A percentile compares a stretch with the other conserved stretches of the same genome.
These are phyloP conservation scores for Oxyruncus cristatus DNA, from an alignment of 2,113 vertebrate genomes.

Conservation along the genomic window DNA sequence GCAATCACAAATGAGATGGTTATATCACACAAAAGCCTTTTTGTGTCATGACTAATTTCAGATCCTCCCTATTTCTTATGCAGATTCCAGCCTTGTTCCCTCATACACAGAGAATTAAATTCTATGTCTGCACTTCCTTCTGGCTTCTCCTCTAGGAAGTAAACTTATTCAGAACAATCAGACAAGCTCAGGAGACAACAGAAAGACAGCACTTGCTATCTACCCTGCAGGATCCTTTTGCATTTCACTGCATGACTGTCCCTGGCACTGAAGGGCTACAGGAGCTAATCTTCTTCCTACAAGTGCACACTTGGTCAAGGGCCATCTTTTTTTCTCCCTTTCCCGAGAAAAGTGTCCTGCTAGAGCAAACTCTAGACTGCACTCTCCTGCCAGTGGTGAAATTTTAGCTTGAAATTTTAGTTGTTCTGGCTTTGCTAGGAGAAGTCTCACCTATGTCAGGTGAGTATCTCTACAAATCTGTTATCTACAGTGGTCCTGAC, in stretches of 20 bases:
- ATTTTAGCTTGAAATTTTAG: too few species aligned
- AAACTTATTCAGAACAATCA: neutral
- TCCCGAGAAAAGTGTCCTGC: neutral
- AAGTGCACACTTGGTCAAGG: neutral
- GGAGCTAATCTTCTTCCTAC: neutral
- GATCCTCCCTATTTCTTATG: neutral
- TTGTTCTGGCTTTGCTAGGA: neutral
- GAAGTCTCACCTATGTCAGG: neutral
- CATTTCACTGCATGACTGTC: neutral
- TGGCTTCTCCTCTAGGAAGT: neutral
- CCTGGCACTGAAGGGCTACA: neutral
- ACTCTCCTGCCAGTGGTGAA: neutral
- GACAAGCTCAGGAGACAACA: neutral
- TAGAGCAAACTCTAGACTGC: neutral
- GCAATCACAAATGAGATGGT: neutral
- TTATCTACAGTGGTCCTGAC: neutral
- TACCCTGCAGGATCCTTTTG: neutral
- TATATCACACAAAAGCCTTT: conserved; percentile 24
- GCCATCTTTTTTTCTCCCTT: neutral
- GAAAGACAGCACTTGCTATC: neutral
- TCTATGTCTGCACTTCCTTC: neutral
- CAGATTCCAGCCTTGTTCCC: neutral
- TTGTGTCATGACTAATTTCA: conserved; percentile 17
- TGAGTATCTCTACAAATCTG: neutral
- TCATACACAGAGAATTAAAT: neutral